These are phyloP conservation scores for Lichenostomus cassidix DNA, from an alignment of 2,113 vertebrate genomes.

Conservation along the genomic window DNA sequence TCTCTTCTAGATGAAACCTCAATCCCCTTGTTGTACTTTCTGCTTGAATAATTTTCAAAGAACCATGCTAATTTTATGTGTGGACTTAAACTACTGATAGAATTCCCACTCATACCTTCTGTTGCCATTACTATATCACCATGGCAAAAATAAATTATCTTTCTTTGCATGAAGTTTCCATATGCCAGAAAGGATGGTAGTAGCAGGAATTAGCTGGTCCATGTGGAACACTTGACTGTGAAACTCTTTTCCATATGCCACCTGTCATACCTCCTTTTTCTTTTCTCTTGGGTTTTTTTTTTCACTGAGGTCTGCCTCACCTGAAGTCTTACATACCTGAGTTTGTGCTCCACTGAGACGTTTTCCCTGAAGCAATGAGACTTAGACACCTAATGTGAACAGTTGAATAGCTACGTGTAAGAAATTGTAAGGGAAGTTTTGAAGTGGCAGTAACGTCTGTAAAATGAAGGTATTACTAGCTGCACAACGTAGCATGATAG, in stretches of 20 bases:
- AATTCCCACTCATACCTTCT: background rate
- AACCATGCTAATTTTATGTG: background rate
- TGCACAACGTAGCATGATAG: background rate
- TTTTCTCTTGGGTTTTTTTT: background rate
- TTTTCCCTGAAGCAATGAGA: background rate
- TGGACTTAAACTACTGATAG: background rate
- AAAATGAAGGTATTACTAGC: background rate
- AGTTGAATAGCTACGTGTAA: background rate
- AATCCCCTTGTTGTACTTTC: background rate
- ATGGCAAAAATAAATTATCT: background rate
- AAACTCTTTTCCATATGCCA: background rate
- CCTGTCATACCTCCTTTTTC: background rate
- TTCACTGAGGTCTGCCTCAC: background rate
- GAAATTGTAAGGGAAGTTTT: background rate
- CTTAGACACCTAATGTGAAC: background rate
- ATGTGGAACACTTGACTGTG: background rate
- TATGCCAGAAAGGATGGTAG: background rate
- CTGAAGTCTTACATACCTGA: background rate
- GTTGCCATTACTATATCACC: background rate
- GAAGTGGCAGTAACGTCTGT: background rate
- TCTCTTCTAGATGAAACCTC: background rate
- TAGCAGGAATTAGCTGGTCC: background rate
- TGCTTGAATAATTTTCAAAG: background rate
- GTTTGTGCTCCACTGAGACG: background rate
- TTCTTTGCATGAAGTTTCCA: background rate